Percentiles rank a stretch among this genome's conserved stretches.
phyloP scores from a whole-genome alignment of 2,888 invertebrate genomes.

The Notodonta dromedarius region DNA sequence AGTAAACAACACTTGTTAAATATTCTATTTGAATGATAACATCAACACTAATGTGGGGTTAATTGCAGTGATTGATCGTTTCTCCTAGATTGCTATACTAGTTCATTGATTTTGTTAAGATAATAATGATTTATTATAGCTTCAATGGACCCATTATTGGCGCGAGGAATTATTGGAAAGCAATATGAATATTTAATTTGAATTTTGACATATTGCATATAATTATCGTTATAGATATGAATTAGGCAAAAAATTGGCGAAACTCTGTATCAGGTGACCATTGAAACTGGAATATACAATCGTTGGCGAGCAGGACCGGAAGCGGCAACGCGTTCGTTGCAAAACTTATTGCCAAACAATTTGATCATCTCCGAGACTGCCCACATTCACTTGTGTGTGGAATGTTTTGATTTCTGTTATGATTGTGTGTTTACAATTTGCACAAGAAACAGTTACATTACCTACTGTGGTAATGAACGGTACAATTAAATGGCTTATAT shows the following conservation, averaged over 20 bases:
- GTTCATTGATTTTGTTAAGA: slow-evolving; percentile 32
- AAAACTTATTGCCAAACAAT: slow-evolving; percentile 47
- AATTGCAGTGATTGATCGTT: slow-evolving; percentile 74
- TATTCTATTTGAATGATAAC: slow-evolving; percentile 71
- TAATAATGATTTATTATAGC: slow-evolving; percentile 12
- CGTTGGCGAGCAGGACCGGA: slow-evolving; percentile 9
- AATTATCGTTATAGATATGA: slow-evolving; percentile 16
- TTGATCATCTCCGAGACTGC: slow-evolving; percentile 44
- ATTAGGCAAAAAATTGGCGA: slow-evolving; percentile 19
- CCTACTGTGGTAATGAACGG: no score
- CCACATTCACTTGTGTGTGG: slow-evolving; percentile 36
- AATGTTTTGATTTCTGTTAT: slow-evolving; percentile 19
- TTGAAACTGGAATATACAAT: slow-evolving; percentile 12
- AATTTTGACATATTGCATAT: slow-evolving; percentile 9
- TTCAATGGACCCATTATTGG: background rate
- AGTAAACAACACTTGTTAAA: slow-evolving; percentile 62
- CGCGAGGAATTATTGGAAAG: background rate
- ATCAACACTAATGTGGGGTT: slow-evolving; percentile 64
- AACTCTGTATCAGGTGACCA: slow-evolving; percentile 29
- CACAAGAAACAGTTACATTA: background rate
- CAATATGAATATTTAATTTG: background rate
- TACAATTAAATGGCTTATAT: no score
- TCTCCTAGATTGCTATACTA: slow-evolving; percentile 42
- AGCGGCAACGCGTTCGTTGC: slow-evolving; percentile 33
- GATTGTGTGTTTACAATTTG: slow-evolving; percentile 3